Evolutionary conservation across 1,140 invertebrate species (phyloP).

Genomic region (Drosophila athabasca): DNA sequence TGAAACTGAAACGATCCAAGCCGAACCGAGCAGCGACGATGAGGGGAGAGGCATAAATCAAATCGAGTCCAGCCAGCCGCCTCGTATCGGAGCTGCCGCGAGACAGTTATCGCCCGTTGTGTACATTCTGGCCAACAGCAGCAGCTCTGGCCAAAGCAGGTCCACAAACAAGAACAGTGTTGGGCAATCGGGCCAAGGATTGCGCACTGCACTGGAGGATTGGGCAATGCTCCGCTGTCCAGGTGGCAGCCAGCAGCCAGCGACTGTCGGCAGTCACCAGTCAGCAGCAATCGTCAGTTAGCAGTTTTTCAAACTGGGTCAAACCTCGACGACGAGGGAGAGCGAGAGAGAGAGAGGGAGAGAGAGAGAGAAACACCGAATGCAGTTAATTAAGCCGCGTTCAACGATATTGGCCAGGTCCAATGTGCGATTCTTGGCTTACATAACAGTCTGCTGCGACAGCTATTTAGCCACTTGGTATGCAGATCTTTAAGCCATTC

Average conservation of each 20-base stretch:
- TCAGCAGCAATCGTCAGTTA: conserved; percentile 1
- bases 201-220: conserved; percentile 28
- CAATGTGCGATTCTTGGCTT: conserved; percentile 30
- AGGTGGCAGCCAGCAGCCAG: background rate
- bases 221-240: conserved; percentile 31
- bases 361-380: conserved; percentile 35
- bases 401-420: conserved; percentile 22
- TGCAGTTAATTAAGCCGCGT: conserved; percentile 31
- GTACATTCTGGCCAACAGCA: conserved; percentile 15
- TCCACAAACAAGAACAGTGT: conserved; percentile 45
- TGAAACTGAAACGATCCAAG: too few relatives aligned
- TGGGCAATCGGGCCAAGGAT: conserved; percentile 33
- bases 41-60: too few relatives aligned
- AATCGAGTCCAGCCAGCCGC: too few relatives aligned
- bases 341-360: conserved; percentile 28
- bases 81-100: too few relatives aligned
- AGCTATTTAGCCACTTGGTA: conserved; percentile 3
- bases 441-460: conserved; percentile 11
- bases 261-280: conserved; percentile 4
- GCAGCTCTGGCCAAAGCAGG: conserved; percentile 15
- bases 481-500: conserved; percentile 3
- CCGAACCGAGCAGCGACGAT: too few relatives aligned
- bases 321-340: background rate
- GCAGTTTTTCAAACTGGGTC: conserved; percentile 42
- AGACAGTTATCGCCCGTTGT: too few relatives aligned